Conservation (phyloP, 2,113 vertebrate genomes). For the Campylorhamphus procurvoides region DNA sequence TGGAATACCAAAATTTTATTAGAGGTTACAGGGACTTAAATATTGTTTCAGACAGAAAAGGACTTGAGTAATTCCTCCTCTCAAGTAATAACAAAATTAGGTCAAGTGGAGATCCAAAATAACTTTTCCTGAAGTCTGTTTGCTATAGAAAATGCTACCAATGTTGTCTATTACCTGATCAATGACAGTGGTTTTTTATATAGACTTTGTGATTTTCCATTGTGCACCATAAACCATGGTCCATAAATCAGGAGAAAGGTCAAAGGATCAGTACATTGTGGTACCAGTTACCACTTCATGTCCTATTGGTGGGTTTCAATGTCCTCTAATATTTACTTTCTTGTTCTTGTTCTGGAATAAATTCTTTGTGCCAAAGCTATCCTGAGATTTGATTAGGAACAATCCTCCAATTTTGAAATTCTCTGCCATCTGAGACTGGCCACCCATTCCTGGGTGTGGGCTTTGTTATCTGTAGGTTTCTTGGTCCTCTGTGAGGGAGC, state of each 20-base stretch:
- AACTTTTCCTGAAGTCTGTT: neutral
- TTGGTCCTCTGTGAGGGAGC: neutral
- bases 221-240: neutral
- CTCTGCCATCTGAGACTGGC: neutral
- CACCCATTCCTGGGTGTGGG: fast-evolving
- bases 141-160: neutral
- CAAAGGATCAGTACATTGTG: neutral
- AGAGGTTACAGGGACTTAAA: neutral
- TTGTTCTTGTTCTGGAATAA: neutral
- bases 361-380: neutral
- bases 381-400: fast-evolving
- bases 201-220: neutral
- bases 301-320: neutral
- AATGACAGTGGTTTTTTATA: neutral
- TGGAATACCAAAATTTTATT: neutral
- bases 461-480: neutral
- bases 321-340: neutral
- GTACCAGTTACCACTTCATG: neutral
- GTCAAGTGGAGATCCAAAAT: neutral
- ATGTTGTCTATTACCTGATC: neutral
- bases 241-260: neutral
- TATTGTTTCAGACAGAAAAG: neutral
- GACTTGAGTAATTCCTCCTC: neutral
- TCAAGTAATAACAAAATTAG: neutral
- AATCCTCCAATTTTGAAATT: neutral